Percentiles rank a stretch among this genome's conserved stretches.
phyloP scores from a whole-genome alignment of 2,797 vertebrate genomes.

The Chromobotia macracanthus region DNA sequence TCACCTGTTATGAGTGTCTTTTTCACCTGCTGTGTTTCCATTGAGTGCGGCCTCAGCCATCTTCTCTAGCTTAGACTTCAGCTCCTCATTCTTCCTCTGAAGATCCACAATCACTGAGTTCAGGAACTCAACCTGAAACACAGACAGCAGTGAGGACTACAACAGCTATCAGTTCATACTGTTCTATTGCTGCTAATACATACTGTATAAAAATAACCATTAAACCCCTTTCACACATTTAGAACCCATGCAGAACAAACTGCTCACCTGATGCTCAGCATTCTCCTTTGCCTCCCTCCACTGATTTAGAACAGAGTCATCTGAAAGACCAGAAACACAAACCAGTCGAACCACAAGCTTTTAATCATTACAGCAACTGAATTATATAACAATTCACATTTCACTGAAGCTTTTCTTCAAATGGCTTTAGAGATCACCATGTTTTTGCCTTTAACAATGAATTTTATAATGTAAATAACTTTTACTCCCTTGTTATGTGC shows the following conservation, averaged over 20 bases:
- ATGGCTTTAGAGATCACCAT: too few species aligned
- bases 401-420: too few species aligned
- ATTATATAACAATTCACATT: too few species aligned
- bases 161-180: background rate
- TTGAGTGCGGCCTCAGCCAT: slow-evolving; percentile 94
- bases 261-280: slow-evolving; percentile 86
- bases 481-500: too few species aligned
- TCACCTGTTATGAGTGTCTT: slow-evolving; percentile 87
- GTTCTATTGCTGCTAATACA: too few species aligned
- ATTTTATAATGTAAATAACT: too few species aligned
- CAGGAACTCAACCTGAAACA: slow-evolving; percentile 89
- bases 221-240: background rate
- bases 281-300: slow-evolving; percentile 83
- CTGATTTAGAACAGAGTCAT: slow-evolving; percentile 77
- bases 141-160: too few species aligned
- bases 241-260: too few species aligned
- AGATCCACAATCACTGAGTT: slow-evolving; percentile 97
- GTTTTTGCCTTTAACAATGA: too few species aligned
- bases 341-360: background rate
- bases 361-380: too few species aligned
- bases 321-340: slow-evolving; percentile 65
- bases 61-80: slow-evolving; percentile 88
- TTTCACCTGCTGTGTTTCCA: slow-evolving; percentile 84
- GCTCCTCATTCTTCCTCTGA: slow-evolving; percentile 88
- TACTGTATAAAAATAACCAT: background rate